Base-by-base conservation (phyloP, 37 sponge, comb jelly and placozoan genomes). In the Geodia barretti region DNA sequence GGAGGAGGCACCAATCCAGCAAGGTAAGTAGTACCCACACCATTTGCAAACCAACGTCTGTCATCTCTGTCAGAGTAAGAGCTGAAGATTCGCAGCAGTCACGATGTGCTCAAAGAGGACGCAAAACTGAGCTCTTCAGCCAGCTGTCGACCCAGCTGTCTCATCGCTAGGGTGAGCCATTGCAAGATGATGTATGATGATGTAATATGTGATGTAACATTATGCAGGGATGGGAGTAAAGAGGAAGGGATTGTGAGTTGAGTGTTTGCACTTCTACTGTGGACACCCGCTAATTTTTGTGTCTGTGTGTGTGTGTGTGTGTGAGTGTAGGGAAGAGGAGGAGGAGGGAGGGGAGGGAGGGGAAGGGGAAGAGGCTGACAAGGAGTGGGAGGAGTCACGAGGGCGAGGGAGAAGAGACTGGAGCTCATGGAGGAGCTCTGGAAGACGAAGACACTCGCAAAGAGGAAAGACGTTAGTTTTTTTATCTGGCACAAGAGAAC, bases 31-130 rank as follows among this genome's bases (percentile, higher is more conserved):
- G 14, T 14, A 7, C 7, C 54, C 54, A 47, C 14, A 17, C 54
- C 54, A 47, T 7, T 17, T 47, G 14, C 54, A 47, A 17, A 47
- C 54, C 7, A 17, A 14, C 54, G 7, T 30, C 19, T 33, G 19
- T 11, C 8, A n/a, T 43, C 58, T 20, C 54, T 28, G 3, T 33
- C 2, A 17, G 19, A 30, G 25, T 54, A 91, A 88, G 78, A 61
- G 17, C 19, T 85, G 67, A 95, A 93, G 86, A 95, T 95, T 37
- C 89, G 79, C 84, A 91, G 92, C 62, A 95, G 96, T 47, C 96
- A 95, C 72, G 96, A 95, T 73, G 96, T 95, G 11, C 74, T 95
- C 62, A 85, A 66, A 9, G 78, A 82, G 23, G 96, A 95, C 80
- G 87, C 94, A 29, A 92, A 93, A 38, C 82, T 95, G 41, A 93